phyloP scores from a whole-genome alignment of 2,888 invertebrate genomes.

The Neoitamus cyanurus region DNA sequence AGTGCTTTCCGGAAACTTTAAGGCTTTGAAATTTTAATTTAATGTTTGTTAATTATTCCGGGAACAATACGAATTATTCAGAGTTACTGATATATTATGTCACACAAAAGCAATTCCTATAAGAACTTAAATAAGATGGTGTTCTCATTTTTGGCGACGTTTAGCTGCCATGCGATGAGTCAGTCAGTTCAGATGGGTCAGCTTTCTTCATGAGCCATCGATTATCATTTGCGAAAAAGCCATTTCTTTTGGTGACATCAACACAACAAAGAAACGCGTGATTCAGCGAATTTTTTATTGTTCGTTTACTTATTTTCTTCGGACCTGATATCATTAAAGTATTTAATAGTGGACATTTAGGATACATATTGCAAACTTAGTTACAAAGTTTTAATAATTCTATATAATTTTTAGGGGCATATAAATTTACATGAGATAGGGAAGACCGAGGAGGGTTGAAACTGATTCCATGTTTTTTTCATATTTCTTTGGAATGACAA shows the following conservation, averaged over 20 bases:
- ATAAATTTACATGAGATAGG: no score
- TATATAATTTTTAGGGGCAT: no score
- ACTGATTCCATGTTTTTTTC: no score
- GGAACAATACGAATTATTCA: not conserved
- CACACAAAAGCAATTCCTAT: not conserved
- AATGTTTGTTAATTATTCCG: not conserved
- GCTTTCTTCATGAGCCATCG: not conserved
- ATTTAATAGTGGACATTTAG: not conserved
- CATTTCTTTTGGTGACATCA: not conserved
- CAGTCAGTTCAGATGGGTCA: not conserved
- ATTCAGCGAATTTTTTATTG: not conserved
- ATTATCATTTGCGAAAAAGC: not conserved
- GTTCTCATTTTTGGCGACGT: not conserved
- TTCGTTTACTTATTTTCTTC: not conserved
- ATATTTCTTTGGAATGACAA: no score
- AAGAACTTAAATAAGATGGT: not conserved
- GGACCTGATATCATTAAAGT: not conserved
- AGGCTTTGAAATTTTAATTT: not conserved
- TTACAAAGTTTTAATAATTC: no score
- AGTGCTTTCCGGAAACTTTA: not conserved
- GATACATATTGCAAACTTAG: no score
- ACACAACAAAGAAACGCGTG: not conserved
- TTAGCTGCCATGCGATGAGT: not conserved
- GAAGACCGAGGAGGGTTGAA: no score
- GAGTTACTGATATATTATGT: not conserved